Base-by-base conservation (phyloP, 2,888 invertebrate species). In the Eumerus sabulonum region DNA sequence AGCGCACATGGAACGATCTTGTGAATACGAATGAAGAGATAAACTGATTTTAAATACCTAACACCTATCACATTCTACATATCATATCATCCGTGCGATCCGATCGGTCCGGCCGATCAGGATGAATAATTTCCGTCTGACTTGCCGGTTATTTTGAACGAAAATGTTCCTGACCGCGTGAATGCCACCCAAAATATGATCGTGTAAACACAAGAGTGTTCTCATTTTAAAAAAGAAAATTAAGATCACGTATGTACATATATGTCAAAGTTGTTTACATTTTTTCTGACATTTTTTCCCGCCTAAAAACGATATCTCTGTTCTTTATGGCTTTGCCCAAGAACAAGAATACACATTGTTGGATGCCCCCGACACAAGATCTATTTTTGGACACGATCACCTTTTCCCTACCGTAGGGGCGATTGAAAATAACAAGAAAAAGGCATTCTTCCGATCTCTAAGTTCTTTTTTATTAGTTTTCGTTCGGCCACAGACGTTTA, bases 231-330 rank as follows among this genome's bases (percentile, higher is more conserved):
- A n/a, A n/a, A n/a, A n/a, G n/a, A n/a, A n/a, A n/a, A 13, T 50
- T 45, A 17, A 7, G 36, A 14, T 40, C 44, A 19, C 48, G 36
- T 11, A 35, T 42, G 38, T 36, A 19, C 48, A 27, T 11, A 35
- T 42, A 19, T 62, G 60, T 60, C 56, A 38, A 74, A 56, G 17
- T 54, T 50, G 60, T 59, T 42, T 66, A 63, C 14, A 48, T 35
- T 51, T 66, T 42, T 62, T 35, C n/a, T 57, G 56, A 62, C 67
- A 67, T 60, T 44, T 74, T 38, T 40, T 56, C 9, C 48, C 17
- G 44, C 12, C 40, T 19, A 35, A 57, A 47, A 35, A 1, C 48
- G 40, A 40, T 40, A 40, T 9, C n/a, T 40, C 9, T 9, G 53
- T 19, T 54, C 17, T n/a, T 18, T 54, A 9, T 16, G 40, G 40